Percentiles rank a stretch among this genome's conserved stretches.
Evolutionary conservation across 53 echinoderm and acorn worm genomes (phyloP).

Genomic region (Henricia sp.): DNA sequence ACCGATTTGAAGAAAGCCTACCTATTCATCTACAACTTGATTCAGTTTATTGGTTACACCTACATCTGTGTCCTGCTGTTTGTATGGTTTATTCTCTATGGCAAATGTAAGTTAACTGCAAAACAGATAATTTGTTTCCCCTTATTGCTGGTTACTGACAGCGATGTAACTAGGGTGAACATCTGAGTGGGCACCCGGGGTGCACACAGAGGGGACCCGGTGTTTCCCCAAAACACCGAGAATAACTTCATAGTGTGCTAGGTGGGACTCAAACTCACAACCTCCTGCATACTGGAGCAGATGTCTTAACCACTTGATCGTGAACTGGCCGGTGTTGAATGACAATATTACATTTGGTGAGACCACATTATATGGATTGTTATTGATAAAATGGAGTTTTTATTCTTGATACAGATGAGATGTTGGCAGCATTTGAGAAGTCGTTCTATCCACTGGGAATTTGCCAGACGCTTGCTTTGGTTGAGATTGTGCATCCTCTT

Average conservation of each 20-base stretch:
- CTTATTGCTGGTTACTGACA: neutral
- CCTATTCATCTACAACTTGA: slow-evolving; percentile 85
- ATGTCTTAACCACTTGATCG: no score
- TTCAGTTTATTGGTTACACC: slow-evolving; percentile 83
- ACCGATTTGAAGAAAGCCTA: slow-evolving; percentile 82
- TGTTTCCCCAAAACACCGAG: no score
- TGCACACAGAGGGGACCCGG: no score
- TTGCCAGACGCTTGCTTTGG: slow-evolving; percentile 68
- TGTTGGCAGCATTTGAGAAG: slow-evolving; percentile 74
- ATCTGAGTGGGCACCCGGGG: no score
- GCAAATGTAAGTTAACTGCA: slow-evolving; percentile 73
- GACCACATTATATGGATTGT: no score
- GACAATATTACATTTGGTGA: no score
- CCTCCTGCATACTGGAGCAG: no score
- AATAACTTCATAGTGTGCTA: no score
- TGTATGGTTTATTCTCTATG: slow-evolving; percentile 68
- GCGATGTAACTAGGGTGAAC: no score
- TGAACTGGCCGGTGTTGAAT: no score
- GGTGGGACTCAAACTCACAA: no score
- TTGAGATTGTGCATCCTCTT: slow-evolving; percentile 81
- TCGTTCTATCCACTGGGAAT: slow-evolving; percentile 71
- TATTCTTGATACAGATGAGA: slow-evolving; percentile 77
- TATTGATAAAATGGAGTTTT: no score
- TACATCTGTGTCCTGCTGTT: slow-evolving; percentile 66
- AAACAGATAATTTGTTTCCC: neutral